A percentile compares a stretch with the other conserved stretches of the same genome.
Conservation (phyloP, 2,797 vertebrate genomes). For the Balearica regulorum region DNA sequence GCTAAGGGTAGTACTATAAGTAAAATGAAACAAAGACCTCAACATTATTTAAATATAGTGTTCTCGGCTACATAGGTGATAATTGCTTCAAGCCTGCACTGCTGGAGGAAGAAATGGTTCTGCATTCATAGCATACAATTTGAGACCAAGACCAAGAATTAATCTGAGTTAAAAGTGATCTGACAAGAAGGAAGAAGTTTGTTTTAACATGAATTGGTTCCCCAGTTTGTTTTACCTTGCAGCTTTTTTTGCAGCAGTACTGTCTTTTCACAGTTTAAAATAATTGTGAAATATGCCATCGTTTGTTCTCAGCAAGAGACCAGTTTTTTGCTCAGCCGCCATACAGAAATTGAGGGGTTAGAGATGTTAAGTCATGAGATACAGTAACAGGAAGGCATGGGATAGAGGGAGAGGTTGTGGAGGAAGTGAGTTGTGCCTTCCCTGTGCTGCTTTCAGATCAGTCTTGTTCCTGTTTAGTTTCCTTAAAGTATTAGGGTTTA, state of each 20-base stretch:
- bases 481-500: background rate
- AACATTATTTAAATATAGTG: background rate
- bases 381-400: background rate
- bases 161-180: background rate
- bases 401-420: background rate
- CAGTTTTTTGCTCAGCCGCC: background rate
- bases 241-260: background rate
- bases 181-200: background rate
- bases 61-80: background rate
- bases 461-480: background rate
- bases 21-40: background rate
- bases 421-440: background rate
- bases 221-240: background rate
- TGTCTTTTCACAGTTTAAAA: background rate
- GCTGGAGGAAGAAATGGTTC: background rate
- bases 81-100: background rate
- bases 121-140: background rate
- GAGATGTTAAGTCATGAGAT: background rate
- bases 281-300: background rate
- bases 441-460: background rate
- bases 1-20: background rate
- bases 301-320: background rate
- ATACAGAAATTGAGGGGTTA: background rate
- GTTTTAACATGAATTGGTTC: background rate
- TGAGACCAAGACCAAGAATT: background rate